Conservation (phyloP, 2,113 vertebrate genomes). For the Dicerorhinus sumatrensis region DNA sequence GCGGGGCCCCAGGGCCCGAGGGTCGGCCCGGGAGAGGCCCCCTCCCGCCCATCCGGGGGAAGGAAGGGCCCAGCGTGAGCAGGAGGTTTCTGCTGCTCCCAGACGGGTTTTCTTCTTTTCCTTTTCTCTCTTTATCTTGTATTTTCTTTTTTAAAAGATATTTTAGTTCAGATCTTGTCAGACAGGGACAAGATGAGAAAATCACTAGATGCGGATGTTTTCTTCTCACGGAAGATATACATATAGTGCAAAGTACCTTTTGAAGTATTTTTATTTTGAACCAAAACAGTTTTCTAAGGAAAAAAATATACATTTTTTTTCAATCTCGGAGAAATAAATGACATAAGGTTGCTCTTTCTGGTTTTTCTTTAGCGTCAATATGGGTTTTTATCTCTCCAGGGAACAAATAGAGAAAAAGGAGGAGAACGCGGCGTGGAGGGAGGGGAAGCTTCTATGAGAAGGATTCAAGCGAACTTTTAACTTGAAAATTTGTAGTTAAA, state of each 20-base stretch:
- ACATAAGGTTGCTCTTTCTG: constrained; percentile 9
- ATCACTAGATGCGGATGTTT: not conserved
- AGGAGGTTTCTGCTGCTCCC: constrained; percentile 33
- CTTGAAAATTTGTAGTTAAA: not conserved
- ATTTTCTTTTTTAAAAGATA: constrained; percentile 55
- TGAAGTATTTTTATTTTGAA: constrained; percentile 71
- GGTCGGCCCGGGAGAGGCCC: not conserved
- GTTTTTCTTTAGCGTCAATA: not conserved
- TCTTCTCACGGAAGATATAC: not conserved
- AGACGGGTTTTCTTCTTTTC: fast-evolving
- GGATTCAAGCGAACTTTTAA: constrained; percentile 18
- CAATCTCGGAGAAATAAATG: constrained; percentile 47
- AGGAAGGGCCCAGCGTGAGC: constrained; percentile 54
- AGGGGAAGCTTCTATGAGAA: not conserved
- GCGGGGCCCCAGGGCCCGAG: not conserved
- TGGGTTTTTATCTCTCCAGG: not conserved
- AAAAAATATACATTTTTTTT: not conserved
- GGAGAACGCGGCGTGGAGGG: not conserved
- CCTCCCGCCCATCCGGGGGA: constrained; percentile 61
- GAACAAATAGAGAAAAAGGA: not conserved
- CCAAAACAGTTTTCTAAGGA: constrained; percentile 16
- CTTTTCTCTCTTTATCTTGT: not conserved
- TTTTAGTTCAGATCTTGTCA: constrained; percentile 58
- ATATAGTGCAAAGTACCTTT: constrained; percentile 54
- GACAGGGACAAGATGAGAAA: constrained; percentile 70